These are phyloP conservation scores for Xanthorhoe designata DNA, from an alignment of 2,888 invertebrate species.

Conservation along the genomic window DNA sequence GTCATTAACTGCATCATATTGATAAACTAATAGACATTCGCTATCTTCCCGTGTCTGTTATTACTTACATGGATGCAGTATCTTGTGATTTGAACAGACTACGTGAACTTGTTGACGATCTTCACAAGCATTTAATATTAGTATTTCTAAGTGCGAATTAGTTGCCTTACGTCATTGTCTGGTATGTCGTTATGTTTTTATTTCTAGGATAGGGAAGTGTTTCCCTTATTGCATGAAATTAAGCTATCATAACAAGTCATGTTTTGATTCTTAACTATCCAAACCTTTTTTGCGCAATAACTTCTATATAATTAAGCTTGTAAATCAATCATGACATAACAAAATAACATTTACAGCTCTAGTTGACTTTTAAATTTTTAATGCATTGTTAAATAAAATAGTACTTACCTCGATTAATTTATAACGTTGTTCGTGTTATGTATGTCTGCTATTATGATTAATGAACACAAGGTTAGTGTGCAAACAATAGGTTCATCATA, in stretches of 20 bases:
- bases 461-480: constrained; percentile 10
- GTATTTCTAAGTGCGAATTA: constrained; percentile 33
- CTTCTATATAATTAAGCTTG: neutral
- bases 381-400: neutral
- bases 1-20: constrained; percentile 68
- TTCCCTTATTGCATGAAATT: neutral
- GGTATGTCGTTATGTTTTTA: constrained; percentile 35
- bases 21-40: constrained; percentile 66
- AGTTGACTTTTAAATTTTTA: neutral
- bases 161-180: constrained; percentile 48
- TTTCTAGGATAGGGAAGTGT: neutral
- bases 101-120: constrained; percentile 25
- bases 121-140: constrained; percentile 27
- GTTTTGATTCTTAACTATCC: neutral
- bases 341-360: neutral
- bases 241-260: neutral
- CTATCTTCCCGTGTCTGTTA: constrained; percentile 46
- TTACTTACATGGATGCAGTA: constrained; percentile 24
- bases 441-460: neutral
- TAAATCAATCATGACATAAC: neutral
- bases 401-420: neutral
- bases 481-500: neutral
- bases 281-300: neutral
- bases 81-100: constrained; percentile 19
- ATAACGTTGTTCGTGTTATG: neutral